phyloP scores from a whole-genome alignment of 2,888 invertebrate genomes.

The Arctia plantaginis region DNA sequence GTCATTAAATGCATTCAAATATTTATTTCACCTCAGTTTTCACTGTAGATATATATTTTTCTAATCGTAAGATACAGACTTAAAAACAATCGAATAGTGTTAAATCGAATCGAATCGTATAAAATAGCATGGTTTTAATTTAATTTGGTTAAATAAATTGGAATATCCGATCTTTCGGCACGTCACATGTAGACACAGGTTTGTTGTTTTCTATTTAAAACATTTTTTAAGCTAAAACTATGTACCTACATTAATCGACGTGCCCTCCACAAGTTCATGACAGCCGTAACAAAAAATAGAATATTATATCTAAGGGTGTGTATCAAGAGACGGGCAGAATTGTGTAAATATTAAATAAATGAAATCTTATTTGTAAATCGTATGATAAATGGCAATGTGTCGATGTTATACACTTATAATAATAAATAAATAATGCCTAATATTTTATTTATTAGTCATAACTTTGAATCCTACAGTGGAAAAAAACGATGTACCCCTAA shows the following conservation, averaged over 20 bases:
- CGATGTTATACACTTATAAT: constrained; percentile 84
- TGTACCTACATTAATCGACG: constrained; percentile 28
- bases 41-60: background rate
- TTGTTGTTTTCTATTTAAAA: background rate
- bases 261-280: constrained; percentile 29
- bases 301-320: constrained; percentile 58
- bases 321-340: constrained; percentile 65
- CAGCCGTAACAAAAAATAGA: constrained; percentile 42
- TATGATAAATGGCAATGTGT: constrained; percentile 83
- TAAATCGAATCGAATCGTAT: too few species aligned
- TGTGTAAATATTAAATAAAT: constrained; percentile 79
- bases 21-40: too few species aligned
- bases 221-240: constrained; percentile 1
- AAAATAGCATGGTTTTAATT: background rate
- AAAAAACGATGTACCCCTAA: too few species aligned
- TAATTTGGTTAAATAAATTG: background rate
- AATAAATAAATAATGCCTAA: constrained; percentile 79
- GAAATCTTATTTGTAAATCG: constrained; percentile 82
- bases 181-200: background rate
- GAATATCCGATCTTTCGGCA: background rate
- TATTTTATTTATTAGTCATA: constrained; percentile 24
- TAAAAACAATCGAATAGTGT: background rate
- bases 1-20: background rate
- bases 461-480: background rate
- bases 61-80: background rate